These are phyloP conservation scores for Apodemus agrarius DNA, from an alignment of 2,797 vertebrate genomes.

Conservation along the genomic window DNA sequence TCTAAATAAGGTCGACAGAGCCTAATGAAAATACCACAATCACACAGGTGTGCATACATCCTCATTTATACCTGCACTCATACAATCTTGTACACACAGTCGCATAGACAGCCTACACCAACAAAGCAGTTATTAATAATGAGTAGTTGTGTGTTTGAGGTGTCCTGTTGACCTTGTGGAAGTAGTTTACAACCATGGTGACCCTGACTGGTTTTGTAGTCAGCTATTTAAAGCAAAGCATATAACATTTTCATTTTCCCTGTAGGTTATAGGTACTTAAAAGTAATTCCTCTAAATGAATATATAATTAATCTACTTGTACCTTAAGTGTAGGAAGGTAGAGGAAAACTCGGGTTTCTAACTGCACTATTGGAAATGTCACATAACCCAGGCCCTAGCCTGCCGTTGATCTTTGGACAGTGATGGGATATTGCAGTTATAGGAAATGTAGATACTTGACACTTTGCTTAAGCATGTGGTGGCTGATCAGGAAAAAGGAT, in stretches of 20 bases:
- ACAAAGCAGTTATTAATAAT: background rate
- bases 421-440: background rate
- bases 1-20: background rate
- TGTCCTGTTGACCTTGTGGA: background rate
- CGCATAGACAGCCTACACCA: background rate
- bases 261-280: background rate
- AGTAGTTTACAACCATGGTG: background rate
- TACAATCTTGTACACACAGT: background rate
- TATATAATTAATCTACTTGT: background rate
- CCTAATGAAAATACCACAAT: background rate
- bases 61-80: background rate
- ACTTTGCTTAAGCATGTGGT: background rate
- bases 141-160: background rate
- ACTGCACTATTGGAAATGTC: background rate
- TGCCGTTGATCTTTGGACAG: background rate
- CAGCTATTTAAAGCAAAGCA: constrained; percentile 6
- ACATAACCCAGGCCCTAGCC: background rate
- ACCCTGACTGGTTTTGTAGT: background rate
- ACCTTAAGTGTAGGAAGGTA: background rate
- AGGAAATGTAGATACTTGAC: background rate
- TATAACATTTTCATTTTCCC: background rate
- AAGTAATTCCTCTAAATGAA: background rate
- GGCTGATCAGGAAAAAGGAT: background rate
- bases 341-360: background rate
- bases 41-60: background rate